phyloP scores from a whole-genome alignment of 2,797 vertebrate genomes.

The Manis pentadactyla region DNA sequence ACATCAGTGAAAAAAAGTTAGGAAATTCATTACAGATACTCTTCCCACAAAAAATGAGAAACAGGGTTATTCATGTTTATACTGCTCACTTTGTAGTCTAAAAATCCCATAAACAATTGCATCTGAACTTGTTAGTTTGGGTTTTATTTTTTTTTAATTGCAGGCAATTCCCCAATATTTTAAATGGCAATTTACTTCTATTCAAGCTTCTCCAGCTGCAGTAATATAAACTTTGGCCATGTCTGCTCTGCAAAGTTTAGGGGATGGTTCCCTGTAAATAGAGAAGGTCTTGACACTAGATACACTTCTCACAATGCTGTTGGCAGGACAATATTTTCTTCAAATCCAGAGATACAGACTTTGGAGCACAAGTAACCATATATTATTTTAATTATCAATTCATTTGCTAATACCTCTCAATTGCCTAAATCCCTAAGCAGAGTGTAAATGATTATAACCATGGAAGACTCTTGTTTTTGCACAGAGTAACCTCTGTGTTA shows the following conservation, averaged over 20 bases:
- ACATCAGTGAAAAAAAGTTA: slow-evolving; percentile 40
- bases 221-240: background rate
- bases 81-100: background rate
- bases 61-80: background rate
- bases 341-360: background rate
- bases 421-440: background rate
- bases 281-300: background rate
- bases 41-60: background rate
- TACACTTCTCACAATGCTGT: background rate
- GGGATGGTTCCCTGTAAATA: background rate
- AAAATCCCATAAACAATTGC: background rate
- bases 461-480: background rate
- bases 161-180: background rate
- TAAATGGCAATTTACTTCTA: background rate
- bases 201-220: background rate
- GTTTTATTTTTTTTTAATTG: background rate
- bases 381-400: background rate
- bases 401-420: background rate
- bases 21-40: slow-evolving; percentile 6
- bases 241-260: background rate
- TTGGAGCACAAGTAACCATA: background rate
- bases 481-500: background rate
- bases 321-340: background rate
- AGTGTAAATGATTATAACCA: background rate
- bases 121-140: background rate